A percentile compares a stretch with the other conserved stretches of the same genome.
These are phyloP conservation scores for Dinothrombium tinctorium DNA, from an alignment of 1,140 invertebrate species.

Conservation along the genomic window DNA sequence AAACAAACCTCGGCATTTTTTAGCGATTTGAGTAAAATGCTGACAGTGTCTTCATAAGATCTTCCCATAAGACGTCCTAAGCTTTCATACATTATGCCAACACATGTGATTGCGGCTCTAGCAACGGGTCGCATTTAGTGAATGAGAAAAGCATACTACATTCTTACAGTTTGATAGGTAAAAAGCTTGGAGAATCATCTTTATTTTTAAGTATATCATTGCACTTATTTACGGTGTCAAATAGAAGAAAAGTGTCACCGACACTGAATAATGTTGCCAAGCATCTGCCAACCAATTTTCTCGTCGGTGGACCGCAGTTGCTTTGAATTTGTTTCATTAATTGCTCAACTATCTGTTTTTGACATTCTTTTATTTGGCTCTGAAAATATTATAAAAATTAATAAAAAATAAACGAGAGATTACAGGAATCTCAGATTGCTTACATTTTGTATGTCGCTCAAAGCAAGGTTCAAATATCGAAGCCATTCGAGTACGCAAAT, in stretches of 20 bases:
- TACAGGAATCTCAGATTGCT: constrained; percentile 12
- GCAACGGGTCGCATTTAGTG: constrained; percentile 8
- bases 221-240: constrained; percentile 92
- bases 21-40: constrained; percentile 67
- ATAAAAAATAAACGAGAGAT: constrained; percentile 2
- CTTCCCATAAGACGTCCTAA: constrained; percentile 92
- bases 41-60: constrained; percentile 90
- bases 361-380: constrained; percentile 86
- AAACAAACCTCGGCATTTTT: constrained; percentile 53
- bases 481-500: constrained; percentile 98
- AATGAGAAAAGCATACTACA: constrained; percentile 1
- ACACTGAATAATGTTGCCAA: constrained; percentile 85
- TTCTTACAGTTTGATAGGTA: constrained; percentile 74
- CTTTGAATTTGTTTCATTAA: constrained; percentile 65
- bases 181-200: constrained; percentile 83
- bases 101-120: constrained; percentile 83
- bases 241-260: constrained; percentile 85
- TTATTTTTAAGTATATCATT: constrained; percentile 92
- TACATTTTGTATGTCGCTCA: constrained; percentile 80
- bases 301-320: constrained; percentile 64
- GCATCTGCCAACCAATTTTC: constrained; percentile 71
- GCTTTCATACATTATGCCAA: constrained; percentile 93
- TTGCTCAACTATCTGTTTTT: constrained; percentile 84
- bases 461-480: constrained; percentile 76
- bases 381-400: constrained; percentile 23